Conservation (phyloP, 2,888 invertebrate genomes). For the Monoplex corrugatus region DNA sequence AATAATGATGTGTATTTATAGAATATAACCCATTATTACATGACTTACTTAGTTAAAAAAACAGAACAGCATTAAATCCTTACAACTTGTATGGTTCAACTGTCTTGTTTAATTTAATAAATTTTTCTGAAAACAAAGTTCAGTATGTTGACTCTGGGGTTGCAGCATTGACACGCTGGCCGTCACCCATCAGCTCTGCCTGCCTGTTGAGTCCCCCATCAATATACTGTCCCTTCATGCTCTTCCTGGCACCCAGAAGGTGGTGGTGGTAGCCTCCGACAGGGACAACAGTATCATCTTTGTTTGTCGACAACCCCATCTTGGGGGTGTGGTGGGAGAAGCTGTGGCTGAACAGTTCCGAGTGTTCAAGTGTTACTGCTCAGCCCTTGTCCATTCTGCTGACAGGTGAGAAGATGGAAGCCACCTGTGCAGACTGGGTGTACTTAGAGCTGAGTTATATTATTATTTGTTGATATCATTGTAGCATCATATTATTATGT, state of each 20-base stretch:
- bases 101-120: too few relatives aligned
- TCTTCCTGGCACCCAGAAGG: conserved; percentile 10
- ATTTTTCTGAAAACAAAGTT: neutral
- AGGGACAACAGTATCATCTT: conserved; percentile 48
- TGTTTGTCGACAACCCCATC: conserved; percentile 16
- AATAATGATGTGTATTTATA: too few relatives aligned
- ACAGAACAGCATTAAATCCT: too few relatives aligned
- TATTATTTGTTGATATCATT: too few relatives aligned
- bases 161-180: conserved; percentile 48
- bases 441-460: too few relatives aligned
- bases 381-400: conserved; percentile 53
- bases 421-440: neutral
- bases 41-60: too few relatives aligned
- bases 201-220: conserved; percentile 40
- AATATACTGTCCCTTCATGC: conserved; percentile 50
- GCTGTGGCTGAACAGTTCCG: conserved; percentile 34
- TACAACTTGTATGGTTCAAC: neutral
- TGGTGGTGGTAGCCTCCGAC: conserved; percentile 50
- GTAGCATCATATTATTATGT: too few relatives aligned
- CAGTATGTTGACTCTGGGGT: neutral
- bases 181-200: conserved; percentile 41
- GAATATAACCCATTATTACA: too few relatives aligned
- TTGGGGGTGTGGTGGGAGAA: conserved; percentile 27
- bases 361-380: conserved; percentile 55
- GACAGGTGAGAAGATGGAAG: conserved; percentile 53